Percentiles rank a stretch among this genome's conserved stretches.
Conservation (phyloP, 2,888 invertebrate genomes). For the Caenorhabditis panamensis region DNA sequence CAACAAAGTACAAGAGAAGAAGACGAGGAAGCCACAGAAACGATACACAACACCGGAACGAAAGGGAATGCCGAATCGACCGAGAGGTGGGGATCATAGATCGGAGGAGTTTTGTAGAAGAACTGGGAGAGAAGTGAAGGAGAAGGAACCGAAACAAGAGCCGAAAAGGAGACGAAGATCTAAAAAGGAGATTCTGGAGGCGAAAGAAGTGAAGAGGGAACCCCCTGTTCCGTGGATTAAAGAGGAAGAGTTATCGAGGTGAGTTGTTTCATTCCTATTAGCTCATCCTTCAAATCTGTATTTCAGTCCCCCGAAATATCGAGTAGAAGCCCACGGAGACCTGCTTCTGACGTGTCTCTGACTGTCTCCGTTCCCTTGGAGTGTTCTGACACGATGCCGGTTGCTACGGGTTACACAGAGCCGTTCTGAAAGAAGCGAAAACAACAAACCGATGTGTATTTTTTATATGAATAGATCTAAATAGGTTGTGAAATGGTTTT, state of each 20-base stretch:
- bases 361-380: neutral
- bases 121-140: neutral
- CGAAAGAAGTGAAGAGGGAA: no score
- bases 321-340: neutral
- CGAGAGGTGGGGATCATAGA: slow-evolving; percentile 2
- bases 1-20: neutral
- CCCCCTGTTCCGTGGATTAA: no score
- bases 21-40: slow-evolving; percentile 11
- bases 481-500: no score
- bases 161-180: neutral
- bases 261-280: no score
- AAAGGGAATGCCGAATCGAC: neutral
- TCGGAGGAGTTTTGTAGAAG: neutral
- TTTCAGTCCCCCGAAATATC: neutral
- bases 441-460: no score
- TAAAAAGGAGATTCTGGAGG: neutral
- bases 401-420: slow-evolving; percentile 27
- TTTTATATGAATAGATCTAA: no score
- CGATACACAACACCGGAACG: slow-evolving; percentile 1
- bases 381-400: neutral
- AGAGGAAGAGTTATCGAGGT: no score
- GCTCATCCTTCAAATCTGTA: neutral
- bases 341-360: slow-evolving; percentile 1
- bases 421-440: no score
- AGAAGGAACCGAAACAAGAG: neutral